Conservation (phyloP, 2,797 vertebrate species). For the Macropus fuliginosus region DNA sequence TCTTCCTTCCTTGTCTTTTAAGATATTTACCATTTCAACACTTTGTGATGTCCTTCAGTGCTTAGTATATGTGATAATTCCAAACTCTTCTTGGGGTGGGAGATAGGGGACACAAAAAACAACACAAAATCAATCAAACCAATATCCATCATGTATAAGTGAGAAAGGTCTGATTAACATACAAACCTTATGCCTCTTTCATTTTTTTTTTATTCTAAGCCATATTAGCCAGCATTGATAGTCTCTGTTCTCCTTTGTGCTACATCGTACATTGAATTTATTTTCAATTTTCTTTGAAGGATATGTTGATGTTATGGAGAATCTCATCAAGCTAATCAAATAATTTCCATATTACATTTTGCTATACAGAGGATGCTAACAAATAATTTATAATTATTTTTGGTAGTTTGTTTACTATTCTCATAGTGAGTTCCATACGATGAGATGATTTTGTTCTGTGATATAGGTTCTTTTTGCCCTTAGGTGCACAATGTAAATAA, state of each 20-base stretch:
- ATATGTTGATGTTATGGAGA: not conserved
- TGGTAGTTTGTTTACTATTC: not conserved
- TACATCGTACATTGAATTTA: not conserved
- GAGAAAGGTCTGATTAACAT: not conserved
- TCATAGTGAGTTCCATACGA: not conserved
- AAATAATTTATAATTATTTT: not conserved
- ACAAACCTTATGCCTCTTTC: not conserved
- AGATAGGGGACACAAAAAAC: not conserved
- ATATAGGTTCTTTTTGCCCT: not conserved
- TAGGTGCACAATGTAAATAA: not conserved
- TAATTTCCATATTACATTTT: not conserved
- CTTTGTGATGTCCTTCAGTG: not conserved
- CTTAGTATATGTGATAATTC: not conserved
- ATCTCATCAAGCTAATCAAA: not conserved
- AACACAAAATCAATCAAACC: not conserved
- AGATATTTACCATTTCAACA: not conserved
- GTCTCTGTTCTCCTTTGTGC: not conserved
- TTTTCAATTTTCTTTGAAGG: not conserved
- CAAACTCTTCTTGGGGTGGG: not conserved
- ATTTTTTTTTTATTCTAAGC: not conserved
- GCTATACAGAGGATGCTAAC: not conserved
- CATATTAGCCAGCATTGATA: not conserved
- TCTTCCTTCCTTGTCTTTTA: not conserved
- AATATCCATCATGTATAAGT: not conserved
- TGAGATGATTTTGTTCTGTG: not conserved